Conservation (phyloP, 2,797 vertebrate genomes). For the Halcyon smyrnensis region DNA sequence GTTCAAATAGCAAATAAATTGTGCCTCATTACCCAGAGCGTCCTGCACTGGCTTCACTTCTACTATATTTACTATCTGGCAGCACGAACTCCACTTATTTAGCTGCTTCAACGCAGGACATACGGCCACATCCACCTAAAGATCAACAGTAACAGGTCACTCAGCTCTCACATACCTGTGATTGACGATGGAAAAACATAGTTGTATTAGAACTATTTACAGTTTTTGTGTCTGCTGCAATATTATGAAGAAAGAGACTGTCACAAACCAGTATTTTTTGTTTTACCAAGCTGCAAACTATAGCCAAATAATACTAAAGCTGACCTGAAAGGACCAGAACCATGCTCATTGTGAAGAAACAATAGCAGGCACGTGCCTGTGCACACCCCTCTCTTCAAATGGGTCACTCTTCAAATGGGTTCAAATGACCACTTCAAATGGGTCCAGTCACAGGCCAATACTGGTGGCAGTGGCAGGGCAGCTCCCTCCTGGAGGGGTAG, state of each 20-base stretch:
- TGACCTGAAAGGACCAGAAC: not conserved
- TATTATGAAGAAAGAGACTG: not conserved
- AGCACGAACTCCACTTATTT: not conserved
- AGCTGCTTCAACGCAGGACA: not conserved
- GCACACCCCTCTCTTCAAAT: not conserved
- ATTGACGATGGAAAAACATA: rapidly evolving
- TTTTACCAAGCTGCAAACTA: not conserved
- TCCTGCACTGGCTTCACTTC: not conserved
- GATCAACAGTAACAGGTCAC: not conserved
- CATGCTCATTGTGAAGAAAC: not conserved
- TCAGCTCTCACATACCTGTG: not conserved
- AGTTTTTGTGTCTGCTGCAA: not conserved
- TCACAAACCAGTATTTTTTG: not conserved
- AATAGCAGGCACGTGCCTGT: not conserved
- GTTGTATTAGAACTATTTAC: not conserved
- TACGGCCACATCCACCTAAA: not conserved
- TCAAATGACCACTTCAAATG: not conserved
- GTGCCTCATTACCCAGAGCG: not conserved
- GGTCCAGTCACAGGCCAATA: not conserved
- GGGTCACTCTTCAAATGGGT: too few species aligned
- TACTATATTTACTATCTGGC: not conserved
- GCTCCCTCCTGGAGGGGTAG: not conserved
- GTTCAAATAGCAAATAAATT: not conserved
- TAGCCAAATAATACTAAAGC: not conserved
- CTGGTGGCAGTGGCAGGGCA: not conserved